Evolutionary conservation across 2,888 invertebrate genomes (phyloP), one percentile per base, ranked within the genome.

Genomic region (Blastobasis lacticolella): DNA sequence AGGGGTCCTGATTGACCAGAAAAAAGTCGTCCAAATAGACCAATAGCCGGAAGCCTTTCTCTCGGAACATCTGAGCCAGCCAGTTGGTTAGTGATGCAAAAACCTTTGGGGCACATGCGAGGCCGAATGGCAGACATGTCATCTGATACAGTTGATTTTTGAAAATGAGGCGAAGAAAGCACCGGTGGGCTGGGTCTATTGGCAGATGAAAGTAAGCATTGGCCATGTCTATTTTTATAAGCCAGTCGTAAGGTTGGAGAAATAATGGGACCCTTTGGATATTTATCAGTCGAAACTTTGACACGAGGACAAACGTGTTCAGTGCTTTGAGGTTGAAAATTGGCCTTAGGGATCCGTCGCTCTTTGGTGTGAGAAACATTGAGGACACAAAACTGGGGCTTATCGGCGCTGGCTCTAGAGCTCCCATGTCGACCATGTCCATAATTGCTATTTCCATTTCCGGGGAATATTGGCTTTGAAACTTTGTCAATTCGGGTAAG

Each of bases 91-190:
- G 38, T 4, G 53, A 10, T 4, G 59, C 54, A 49, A 57, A 66
- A 4, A 42, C 52, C 48, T 60, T 63, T 6, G 62, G 68, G 1
- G 63, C 66, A n/a, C 58, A 57, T n/a, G 57, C 57, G 6, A 67
- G 50, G 0, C 69, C 67, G 44, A 67, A 67, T 0, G 65, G 67
- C 0, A 70, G 56, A 8, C 64, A 68, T 0, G 60, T 70, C 64
- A 68, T 62, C 50, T 60, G 49, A 0, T 55, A 41, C 4, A 63
- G 37, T 41, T 59, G 46, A 3, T 38, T 43, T 38, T 50, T 37
- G 54, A 63, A 65, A 6, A 58, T 37, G 1, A 69, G 47, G 0
- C 62, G 48, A 10, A 66, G 51, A 38, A 61, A 67, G 4, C 61
- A 9, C 37, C 60, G 54, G 57, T 65, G 64, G 10, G 46, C 10